Percentiles rank a stretch among this genome's conserved stretches.
Evolutionary conservation across 2,113 vertebrate species (phyloP).

Genomic region (Capreolus pygargus): DNA sequence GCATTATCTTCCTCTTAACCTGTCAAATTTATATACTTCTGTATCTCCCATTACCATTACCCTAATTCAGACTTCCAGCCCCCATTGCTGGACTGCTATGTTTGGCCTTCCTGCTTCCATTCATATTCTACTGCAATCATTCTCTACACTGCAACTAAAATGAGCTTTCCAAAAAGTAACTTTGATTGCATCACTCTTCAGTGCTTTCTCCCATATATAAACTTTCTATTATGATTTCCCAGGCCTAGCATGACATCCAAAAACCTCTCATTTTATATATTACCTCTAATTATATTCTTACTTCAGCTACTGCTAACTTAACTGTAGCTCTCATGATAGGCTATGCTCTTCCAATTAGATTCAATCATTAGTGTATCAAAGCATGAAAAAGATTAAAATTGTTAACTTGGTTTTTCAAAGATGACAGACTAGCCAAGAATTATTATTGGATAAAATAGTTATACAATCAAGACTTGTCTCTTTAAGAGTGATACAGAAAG

Average conservation of each 20-base stretch:
- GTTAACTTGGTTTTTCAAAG: neutral
- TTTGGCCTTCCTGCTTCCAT: neutral
- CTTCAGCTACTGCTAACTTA: neutral
- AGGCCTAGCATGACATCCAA: neutral
- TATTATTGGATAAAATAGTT: neutral
- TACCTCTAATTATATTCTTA: neutral
- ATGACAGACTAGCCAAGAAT: neutral
- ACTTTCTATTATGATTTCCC: neutral
- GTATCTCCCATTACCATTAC: neutral
- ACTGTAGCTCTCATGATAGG: neutral
- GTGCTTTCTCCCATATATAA: neutral
- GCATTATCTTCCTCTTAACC: neutral
- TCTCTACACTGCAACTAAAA: neutral
- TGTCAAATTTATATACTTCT: neutral
- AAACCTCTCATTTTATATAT: neutral
- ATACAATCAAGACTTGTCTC: neutral
- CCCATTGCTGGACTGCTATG: neutral
- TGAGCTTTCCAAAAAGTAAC: neutral
- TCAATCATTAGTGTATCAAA: neutral
- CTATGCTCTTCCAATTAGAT: neutral
- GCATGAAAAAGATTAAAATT: neutral
- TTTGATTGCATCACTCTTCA: neutral
- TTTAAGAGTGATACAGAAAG: neutral
- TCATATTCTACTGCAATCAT: neutral
- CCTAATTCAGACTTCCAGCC: neutral